Base-by-base conservation (phyloP, 2,113 vertebrate genomes). In the Monarcha castaneiventris region DNA sequence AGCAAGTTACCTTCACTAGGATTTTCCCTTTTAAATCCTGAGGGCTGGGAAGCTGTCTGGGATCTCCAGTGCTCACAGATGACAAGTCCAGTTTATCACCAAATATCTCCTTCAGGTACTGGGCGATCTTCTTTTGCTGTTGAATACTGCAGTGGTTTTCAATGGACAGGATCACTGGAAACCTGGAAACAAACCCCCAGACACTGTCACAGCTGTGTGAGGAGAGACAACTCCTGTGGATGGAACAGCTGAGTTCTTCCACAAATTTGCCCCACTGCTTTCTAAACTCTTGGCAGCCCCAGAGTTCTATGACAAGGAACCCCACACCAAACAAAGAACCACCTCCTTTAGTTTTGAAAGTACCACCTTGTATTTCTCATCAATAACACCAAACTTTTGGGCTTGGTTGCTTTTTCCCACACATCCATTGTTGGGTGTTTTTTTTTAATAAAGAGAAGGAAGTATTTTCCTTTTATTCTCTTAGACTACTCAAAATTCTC, bases 131-230 rank as follows among this genome's bases (percentile, higher is more conserved):
- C 97, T 99, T 98, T 73, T 99, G 99, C 97, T 99, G 99, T 74
- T 99, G 99, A 94, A 99, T 98, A 64, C 97, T 99, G 95, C 99
- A 99, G 95, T 99, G 99, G 92, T 99, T 99, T 97, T 99, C 99
- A 43, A 99, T 99, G 54, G 99, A 99, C 81, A 99, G 96, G 32
- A 99, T 98, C 68, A 99, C 98, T 1, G 99, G 99, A 90, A 98
- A 99, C 96, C 99, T 99, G 86, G 56, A 43, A 94, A 11, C 64
- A 93, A 64, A 72, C 4, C 26, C 77, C 74, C 87, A 85, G 58
- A 51, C 32, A 25, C 4, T 29, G 17, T 55, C 83, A 63, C 3
- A 84, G 43, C 54, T 30, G 25, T 18, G 43, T 55, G 74, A 79
- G 58, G 12, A 59, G 22, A 56, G 6, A 69, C 54, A 66, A 4